A percentile compares a stretch with the other conserved stretches of the same genome.
These are phyloP conservation scores for Suillia variegata DNA, from an alignment of 2,888 invertebrate genomes.

Conservation along the genomic window DNA sequence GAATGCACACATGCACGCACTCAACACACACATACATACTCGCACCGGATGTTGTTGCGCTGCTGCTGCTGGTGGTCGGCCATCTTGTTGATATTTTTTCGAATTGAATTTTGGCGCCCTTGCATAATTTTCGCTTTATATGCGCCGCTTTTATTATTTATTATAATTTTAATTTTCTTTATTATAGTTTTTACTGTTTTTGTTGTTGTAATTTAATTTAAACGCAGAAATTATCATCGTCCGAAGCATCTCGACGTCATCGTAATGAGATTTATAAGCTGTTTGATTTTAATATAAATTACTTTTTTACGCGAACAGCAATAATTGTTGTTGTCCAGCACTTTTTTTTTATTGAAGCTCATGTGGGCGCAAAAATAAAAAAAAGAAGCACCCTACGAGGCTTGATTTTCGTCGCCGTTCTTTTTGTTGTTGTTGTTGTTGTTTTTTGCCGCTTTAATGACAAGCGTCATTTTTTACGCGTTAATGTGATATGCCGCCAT, in stretches of 20 bases:
- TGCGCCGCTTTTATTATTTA: constrained; percentile 14
- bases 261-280: constrained; percentile 50
- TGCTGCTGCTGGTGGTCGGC: neutral
- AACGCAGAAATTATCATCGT: too few species aligned
- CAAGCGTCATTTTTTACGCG: neutral
- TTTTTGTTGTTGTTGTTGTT: neutral
- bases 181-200: neutral
- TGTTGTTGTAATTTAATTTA: neutral
- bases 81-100: too few species aligned
- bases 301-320: constrained; percentile 50
- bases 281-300: constrained; percentile 52
- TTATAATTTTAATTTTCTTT: neutral
- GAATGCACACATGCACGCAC: neutral
- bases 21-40: too few species aligned
- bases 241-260: constrained; percentile 30
- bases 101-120: too few species aligned
- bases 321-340: constrained; percentile 36
- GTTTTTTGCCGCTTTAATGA: neutral
- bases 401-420: too few species aligned
- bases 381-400: neutral
- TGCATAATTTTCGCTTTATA: neutral
- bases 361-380: neutral
- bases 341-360: too few species aligned
- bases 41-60: neutral
- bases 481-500: constrained; percentile 3